Conservation (phyloP, 2,113 vertebrate genomes). For the Pluvialis apricaria region DNA sequence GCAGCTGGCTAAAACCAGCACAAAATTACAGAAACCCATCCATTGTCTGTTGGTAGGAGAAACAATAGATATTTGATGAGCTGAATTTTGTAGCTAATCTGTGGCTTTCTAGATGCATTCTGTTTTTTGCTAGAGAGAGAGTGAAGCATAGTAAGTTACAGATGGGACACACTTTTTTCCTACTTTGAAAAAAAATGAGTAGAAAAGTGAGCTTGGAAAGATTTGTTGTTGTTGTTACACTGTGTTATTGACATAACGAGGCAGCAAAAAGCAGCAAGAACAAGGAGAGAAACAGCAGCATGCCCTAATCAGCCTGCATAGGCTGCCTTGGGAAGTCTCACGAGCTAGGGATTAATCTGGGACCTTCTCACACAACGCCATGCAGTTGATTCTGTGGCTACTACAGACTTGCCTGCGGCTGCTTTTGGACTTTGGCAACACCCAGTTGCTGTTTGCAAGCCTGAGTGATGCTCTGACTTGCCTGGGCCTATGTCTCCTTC, state of each 20-base stretch:
- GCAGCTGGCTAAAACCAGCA: neutral
- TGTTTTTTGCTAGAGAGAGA: neutral
- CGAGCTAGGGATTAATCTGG: neutral
- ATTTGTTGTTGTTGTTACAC: neutral
- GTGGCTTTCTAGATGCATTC: neutral
- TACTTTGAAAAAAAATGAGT: neutral
- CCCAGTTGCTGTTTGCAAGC: neutral
- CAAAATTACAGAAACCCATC: neutral
- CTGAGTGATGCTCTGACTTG: slow-evolving; percentile 19
- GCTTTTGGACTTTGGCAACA: neutral
- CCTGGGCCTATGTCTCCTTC: neutral
- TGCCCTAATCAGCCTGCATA: neutral
- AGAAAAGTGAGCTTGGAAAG: neutral
- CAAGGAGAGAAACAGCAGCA: neutral
- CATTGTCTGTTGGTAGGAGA: neutral
- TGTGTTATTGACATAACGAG: neutral
- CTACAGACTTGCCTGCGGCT: neutral
- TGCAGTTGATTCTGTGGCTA: neutral
- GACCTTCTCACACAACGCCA: neutral
- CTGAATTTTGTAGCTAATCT: neutral
- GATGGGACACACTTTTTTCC: neutral
- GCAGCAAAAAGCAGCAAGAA: neutral
- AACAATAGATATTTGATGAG: neutral
- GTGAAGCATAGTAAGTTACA: neutral
- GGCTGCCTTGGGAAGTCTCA: neutral